Conservation (phyloP, 1,140 invertebrate species). For the Phenacoccus solenopsis region DNA sequence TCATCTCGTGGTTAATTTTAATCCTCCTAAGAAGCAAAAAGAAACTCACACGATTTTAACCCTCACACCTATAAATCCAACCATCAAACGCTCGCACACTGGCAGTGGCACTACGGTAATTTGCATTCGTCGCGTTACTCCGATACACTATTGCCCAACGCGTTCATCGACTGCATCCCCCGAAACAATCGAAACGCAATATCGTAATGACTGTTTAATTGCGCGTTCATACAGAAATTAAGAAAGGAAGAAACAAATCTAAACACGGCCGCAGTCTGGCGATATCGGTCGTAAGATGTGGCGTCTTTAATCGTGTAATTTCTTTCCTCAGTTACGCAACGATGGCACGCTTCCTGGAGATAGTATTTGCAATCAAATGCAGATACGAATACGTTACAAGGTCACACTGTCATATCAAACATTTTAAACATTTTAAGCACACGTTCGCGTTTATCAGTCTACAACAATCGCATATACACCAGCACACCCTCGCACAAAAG, state of each 20-base stretch:
- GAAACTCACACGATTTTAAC: background rate
- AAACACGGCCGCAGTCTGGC: background rate
- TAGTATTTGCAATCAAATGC: slow-evolving; percentile 1
- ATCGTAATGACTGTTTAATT: no score
- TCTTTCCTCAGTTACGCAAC: background rate
- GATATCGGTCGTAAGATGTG: background rate
- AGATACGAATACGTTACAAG: background rate
- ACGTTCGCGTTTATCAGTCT: background rate
- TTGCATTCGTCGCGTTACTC: background rate
- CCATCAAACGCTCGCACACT: background rate
- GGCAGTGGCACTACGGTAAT: background rate
- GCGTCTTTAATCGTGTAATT: background rate
- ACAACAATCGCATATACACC: background rate
- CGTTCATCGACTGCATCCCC: no score
- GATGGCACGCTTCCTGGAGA: background rate
- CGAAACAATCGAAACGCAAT: no score
- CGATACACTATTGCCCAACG: no score
- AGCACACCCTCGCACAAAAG: background rate
- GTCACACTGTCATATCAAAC: background rate
- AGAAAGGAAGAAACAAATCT: background rate
- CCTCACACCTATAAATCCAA: background rate
- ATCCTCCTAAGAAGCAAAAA: background rate
- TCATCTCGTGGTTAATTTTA: no score
- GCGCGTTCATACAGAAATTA: background rate
- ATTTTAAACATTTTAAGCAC: background rate